A percentile compares a stretch with the other conserved stretches of the same genome.
These are phyloP conservation scores for Drosophila mercatorum DNA, from an alignment of 2,888 invertebrate genomes.

Conservation along the genomic window DNA sequence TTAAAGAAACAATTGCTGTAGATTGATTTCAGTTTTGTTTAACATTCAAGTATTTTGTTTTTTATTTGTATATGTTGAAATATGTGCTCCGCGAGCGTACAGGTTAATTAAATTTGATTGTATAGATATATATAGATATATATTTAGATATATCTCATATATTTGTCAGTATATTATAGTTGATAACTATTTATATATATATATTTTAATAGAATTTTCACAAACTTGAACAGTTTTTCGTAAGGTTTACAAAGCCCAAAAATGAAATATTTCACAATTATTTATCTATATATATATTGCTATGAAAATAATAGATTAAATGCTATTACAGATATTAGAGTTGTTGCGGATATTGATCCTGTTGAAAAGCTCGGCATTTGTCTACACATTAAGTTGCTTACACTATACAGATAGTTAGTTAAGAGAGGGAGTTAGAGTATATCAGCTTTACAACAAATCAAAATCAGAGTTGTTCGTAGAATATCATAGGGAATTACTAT, in stretches of 20 bases:
- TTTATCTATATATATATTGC: constrained; percentile 1
- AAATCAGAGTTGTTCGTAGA: constrained; percentile 40
- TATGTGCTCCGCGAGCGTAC: constrained; percentile 33
- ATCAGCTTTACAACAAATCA: constrained; percentile 49
- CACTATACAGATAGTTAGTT: constrained; percentile 2
- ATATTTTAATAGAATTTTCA: constrained; percentile 20
- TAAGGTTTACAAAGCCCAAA: constrained; percentile 24
- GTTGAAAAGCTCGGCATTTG: constrained; percentile 46
- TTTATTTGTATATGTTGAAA: constrained; percentile 48
- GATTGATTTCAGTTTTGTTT: not conserved
- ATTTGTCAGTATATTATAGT: constrained; percentile 27
- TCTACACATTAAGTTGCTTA: constrained; percentile 31
- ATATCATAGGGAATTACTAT: constrained; percentile 48
- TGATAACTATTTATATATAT: constrained; percentile 34
- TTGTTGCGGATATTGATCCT: constrained; percentile 38
- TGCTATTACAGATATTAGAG: constrained; percentile 47
- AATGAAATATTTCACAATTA: constrained; percentile 20
- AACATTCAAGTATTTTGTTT: constrained; percentile 28
- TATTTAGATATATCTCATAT: constrained; percentile 2
- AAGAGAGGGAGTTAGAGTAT: constrained; percentile 21
- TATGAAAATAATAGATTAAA: constrained; percentile 49
- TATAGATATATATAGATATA: constrained; percentile 1
- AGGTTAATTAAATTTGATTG: constrained; percentile 30
- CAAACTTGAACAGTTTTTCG: constrained; percentile 52
- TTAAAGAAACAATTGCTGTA: not conserved